A percentile compares a stretch with the other conserved stretches of the same genome.
These are phyloP conservation scores for Drosophila neutralis DNA, from an alignment of 2,888 invertebrate species.

Conservation along the genomic window DNA sequence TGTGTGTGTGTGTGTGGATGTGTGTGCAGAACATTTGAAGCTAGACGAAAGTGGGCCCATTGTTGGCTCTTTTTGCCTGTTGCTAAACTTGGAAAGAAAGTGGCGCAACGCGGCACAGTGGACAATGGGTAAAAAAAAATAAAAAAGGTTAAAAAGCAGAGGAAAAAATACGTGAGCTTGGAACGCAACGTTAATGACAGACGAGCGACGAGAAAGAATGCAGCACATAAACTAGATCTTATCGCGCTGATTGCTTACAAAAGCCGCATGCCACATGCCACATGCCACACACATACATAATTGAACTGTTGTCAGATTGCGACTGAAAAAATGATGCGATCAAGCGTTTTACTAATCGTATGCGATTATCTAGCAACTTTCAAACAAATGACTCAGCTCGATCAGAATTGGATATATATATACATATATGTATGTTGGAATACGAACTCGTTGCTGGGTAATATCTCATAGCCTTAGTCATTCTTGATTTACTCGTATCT, in stretches of 20 bases:
- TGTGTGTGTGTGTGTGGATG: not conserved
- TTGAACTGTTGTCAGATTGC: conserved; percentile 17
- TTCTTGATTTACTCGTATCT: not conserved
- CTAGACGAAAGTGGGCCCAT: conserved; percentile 41
- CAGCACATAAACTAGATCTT: conserved; percentile 51
- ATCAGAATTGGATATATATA: not conserved
- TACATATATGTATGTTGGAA: not conserved
- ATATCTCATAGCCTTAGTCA: not conserved
- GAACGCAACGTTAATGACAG: conserved; percentile 42
- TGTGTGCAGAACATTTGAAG: conserved; percentile 19
- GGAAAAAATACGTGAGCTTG: conserved; percentile 29
- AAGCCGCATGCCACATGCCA: conserved; percentile 21
- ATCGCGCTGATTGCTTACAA: conserved; percentile 29
- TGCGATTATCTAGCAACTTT: conserved; percentile 3
- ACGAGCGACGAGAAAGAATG: conserved; percentile 24
- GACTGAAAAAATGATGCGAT: not conserved
- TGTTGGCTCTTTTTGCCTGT: conserved; percentile 20
- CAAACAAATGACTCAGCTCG: not conserved
- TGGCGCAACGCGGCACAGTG: conserved; percentile 30
- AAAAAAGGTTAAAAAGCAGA: conserved; percentile 1
- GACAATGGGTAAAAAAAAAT: conserved; percentile 7
- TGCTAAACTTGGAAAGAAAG: conserved; percentile 42
- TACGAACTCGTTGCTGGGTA: not conserved
- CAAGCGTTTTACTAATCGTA: conserved; percentile 9
- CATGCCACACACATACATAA: conserved; percentile 10